Conservation (phyloP, 2,113 vertebrate species). For the Lutjanus erythropterus region DNA sequence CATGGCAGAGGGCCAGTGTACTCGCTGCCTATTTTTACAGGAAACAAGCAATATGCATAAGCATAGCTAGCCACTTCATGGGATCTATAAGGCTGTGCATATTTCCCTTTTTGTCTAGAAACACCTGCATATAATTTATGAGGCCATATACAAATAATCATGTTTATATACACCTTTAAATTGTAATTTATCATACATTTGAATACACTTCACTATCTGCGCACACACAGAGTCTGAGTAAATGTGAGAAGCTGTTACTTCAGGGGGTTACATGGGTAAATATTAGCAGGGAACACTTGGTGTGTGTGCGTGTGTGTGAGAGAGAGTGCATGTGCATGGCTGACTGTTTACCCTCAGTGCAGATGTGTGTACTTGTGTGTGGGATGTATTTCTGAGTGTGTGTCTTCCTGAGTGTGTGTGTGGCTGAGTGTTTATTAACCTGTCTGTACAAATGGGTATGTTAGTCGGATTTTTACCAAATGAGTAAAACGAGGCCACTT, state of each 20-base stretch:
- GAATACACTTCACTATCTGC: neutral
- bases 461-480: slow-evolving; percentile 50
- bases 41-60: too few relatives aligned
- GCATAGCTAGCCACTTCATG: too few relatives aligned
- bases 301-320: slow-evolving; percentile 7
- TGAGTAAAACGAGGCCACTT: slow-evolving; percentile 64
- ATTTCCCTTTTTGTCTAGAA: neutral
- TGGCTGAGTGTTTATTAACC: slow-evolving; percentile 57
- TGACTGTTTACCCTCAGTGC: slow-evolving; percentile 58
- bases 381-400: slow-evolving; percentile 12
- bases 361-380: slow-evolving; percentile 66
- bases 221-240: slow-evolving; percentile 2
- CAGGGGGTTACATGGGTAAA: slow-evolving; percentile 55
- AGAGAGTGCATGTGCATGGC: neutral
- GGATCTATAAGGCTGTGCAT: too few relatives aligned
- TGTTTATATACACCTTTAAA: neutral
- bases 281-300: slow-evolving; percentile 48
- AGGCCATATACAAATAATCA: neutral
- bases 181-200: neutral
- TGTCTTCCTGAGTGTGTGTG: slow-evolving; percentile 34
- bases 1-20: too few relatives aligned
- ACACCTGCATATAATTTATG: neutral
- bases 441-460: slow-evolving; percentile 49
- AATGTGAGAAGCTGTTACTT: slow-evolving; percentile 39
- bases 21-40: too few relatives aligned